Base-by-base conservation (phyloP, 2,888 invertebrate species). In the Meiosimyza platycephala region DNA sequence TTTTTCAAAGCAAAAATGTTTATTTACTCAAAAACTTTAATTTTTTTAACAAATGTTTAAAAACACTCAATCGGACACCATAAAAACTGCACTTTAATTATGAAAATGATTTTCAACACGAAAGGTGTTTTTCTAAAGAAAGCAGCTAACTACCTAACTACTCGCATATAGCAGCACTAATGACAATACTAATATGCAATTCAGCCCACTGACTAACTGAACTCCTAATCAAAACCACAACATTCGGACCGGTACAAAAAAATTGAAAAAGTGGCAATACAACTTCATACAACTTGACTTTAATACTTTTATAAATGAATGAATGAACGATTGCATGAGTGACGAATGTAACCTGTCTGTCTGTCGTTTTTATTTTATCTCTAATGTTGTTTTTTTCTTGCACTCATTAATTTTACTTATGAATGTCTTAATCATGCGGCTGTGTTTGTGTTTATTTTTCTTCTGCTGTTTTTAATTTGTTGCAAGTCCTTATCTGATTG, bases 191-290 rank as follows among this genome's bases (percentile, higher is more conserved):
- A 57, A 57, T 47, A 40, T 40, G 47, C 13, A 47, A 18, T 63
- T 63, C 63, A 63, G 48, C 63, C 63, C 63, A 63, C 63, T 63
- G 48, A 63, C 63, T 48, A 63, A 63, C 63, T 63, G 63, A 63
- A 48, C 63, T 63, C 16, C 63, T 40, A 48, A 63, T 63, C 63
- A 47, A 16, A 63, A 63, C 12, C 40, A 40, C 40, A 47, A 63
- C 48, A 63, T 40, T 40, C 40, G 40, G 28, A 40, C 40, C 40
- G 40, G 40, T 9, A 11, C 47, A 15, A 48, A 40, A 62, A 5
- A 18, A 33, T 48, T 18, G 3, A 48, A 33, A 47, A 63, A 18
- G 16, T 15, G 16, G 47, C 40, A 48, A n/a, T 16, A 11, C 48
- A 16, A 9, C 40, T 15, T n/a, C 62, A 62, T 40, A 5, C 40